These are phyloP conservation scores for Pterostichus madidus DNA, from an alignment of 2,888 invertebrate species.

Conservation along the genomic window DNA sequence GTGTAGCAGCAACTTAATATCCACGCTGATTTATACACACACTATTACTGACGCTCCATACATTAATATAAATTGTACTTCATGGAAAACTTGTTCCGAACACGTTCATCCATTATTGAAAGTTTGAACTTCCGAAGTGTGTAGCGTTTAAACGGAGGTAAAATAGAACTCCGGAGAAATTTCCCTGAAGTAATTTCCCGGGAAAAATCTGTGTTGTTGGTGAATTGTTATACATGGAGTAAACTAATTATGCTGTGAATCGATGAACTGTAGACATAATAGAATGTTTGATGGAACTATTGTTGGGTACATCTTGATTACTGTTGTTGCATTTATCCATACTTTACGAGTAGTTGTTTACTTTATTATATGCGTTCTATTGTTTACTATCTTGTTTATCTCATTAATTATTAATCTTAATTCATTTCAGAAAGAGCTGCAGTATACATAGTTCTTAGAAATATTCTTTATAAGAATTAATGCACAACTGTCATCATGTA, in stretches of 20 bases:
- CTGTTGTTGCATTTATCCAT: not conserved
- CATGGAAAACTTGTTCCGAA: constrained; percentile 36
- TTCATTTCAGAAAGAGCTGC: constrained; percentile 5
- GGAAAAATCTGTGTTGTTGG: constrained; percentile 27
- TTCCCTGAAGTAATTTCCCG: not conserved
- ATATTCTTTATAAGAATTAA: no score
- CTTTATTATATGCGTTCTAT: constrained; percentile 7
- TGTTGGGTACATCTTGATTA: constrained; percentile 22
- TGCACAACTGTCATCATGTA: no score
- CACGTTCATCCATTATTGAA: constrained; percentile 55
- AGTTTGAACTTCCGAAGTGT: constrained; percentile 55
- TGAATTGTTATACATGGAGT: not conserved
- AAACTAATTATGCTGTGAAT: constrained; percentile 23
- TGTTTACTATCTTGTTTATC: constrained; percentile 30
- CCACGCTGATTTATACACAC: constrained; percentile 33
- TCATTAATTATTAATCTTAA: constrained; percentile 42
- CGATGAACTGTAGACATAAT: constrained; percentile 9
- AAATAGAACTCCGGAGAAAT: constrained; percentile 21
- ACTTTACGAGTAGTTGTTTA: not conserved
- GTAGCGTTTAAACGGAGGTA: constrained; percentile 45
- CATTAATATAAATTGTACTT: constrained; percentile 56
- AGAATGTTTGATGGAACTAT: constrained; percentile 35
- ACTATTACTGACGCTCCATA: constrained; percentile 47
- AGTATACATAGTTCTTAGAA: no score
- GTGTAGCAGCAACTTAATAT: constrained; percentile 56